Evolutionary conservation across 2,888 invertebrate genomes (phyloP), one percentile per base, ranked within the genome.

Genomic region (Phyllotreta striolata): DNA sequence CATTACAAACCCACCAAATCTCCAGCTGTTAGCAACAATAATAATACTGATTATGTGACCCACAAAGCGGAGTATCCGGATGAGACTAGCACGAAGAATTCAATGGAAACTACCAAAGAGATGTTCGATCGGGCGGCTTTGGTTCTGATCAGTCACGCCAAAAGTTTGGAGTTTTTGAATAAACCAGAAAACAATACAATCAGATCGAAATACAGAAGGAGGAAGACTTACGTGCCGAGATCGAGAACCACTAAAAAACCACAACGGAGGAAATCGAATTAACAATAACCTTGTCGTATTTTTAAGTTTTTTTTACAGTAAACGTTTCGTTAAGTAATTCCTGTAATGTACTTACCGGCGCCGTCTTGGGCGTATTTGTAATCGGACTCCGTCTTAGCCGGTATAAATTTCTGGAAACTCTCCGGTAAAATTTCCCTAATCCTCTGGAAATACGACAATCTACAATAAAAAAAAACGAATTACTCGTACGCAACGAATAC

Each of bases 391-490:
- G 97, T 92, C 78, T 91, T 90, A 13, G 87, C 83, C 1, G 98
- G 98, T 65, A 97, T 88, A 70, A 98, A 86, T 47, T 90, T 86
- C 6, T 88, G 87, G 82, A 97, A 96, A 0, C 90, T 85, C 74
- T 92, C 91, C 3, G 98, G 97, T 78, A 96, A 89, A 84, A 96
- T 93, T 74, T 98, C 96, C 57, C 90, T 89, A 65, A 99, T 91
- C 74, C 97, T 87, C 80, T 97, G 95, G 80, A 95, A 93, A 81
- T 98, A 99, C 0, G 98, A 96, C 68, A 98, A 85, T 76, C 93
- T 93, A 74, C 9, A 81, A 81, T 64, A 66, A 43, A 24, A 55
- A 35, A 10, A n/a, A n/a, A n/a, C n/a, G n/a, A n/a, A n/a, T n/a
- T 64, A 69, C 51, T 9, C 55, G 62, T 13, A 40, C 10, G 6